Conservation (phyloP, 2,888 invertebrate genomes). For the Latrodectus elegans region DNA sequence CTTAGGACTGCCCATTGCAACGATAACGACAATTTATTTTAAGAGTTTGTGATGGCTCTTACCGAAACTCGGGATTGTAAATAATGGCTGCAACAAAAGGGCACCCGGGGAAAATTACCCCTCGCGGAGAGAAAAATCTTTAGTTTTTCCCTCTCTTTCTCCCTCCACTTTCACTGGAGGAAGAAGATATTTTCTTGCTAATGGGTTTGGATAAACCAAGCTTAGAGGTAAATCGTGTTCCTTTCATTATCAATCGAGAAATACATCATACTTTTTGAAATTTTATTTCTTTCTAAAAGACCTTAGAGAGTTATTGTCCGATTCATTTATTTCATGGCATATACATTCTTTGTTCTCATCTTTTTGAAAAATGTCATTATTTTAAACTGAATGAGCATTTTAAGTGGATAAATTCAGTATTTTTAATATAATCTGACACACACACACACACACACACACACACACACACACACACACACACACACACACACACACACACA, state of each 20-base stretch:
- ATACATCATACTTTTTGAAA: slow-evolving; percentile 21
- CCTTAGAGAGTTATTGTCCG: too few relatives aligned
- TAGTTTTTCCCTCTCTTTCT: slow-evolving; percentile 29
- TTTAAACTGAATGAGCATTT: too few relatives aligned
- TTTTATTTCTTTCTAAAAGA: background rate
- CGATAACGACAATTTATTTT: slow-evolving; percentile 69
- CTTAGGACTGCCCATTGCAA: slow-evolving; percentile 66
- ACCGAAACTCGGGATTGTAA: slow-evolving; percentile 58
- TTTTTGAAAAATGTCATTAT: too few relatives aligned
- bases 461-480: too few relatives aligned
- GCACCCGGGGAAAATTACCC: slow-evolving; percentile 63
- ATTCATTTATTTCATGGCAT: background rate
- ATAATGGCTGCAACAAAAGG: slow-evolving; percentile 60
- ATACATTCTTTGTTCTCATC: background rate
- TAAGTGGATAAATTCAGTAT: too few relatives aligned
- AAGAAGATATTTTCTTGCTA: slow-evolving; percentile 63
- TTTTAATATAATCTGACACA: too few relatives aligned
- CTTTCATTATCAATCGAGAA: slow-evolving; percentile 35
- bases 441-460: too few relatives aligned
- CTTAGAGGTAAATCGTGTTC: slow-evolving; percentile 48
- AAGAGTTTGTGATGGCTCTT: slow-evolving; percentile 61
- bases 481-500: too few relatives aligned
- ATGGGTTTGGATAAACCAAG: slow-evolving; percentile 37
- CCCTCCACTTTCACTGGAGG: slow-evolving; percentile 16
- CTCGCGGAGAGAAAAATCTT: slow-evolving; percentile 56